These are phyloP conservation scores for Zaprionus davidi DNA, from an alignment of 1,140 invertebrate genomes.

Conservation along the genomic window DNA sequence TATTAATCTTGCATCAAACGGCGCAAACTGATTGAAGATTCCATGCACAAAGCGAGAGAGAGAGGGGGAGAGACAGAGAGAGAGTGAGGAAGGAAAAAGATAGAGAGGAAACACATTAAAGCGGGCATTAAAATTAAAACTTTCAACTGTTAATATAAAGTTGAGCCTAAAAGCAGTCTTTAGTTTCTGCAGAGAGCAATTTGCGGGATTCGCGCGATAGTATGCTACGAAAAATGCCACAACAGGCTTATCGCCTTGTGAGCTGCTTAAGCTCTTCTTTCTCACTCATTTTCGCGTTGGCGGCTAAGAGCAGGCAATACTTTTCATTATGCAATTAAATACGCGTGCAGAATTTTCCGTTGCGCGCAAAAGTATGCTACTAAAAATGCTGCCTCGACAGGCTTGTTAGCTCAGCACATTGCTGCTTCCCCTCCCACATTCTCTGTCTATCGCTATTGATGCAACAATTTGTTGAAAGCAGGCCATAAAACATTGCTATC, in stretches of 20 bases:
- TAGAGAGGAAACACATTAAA: no score
- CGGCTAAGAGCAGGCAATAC: no score
- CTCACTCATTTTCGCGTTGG: no score
- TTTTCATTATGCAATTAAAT: conserved; percentile 2
- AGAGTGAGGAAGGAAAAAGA: no score
- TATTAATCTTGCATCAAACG: conserved; percentile 66
- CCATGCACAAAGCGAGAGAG: background rate
- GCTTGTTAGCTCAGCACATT: background rate
- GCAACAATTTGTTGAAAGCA: conserved; percentile 13
- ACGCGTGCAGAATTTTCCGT: background rate
- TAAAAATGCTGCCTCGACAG: background rate
- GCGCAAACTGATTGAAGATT: conserved; percentile 7
- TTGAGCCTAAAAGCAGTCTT: background rate
- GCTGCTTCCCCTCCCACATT: background rate
- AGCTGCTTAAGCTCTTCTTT: no score
- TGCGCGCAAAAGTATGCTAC: background rate
- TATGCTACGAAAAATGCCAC: no score
- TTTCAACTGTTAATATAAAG: background rate
- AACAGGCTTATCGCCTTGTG: no score
- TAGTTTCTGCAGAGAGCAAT: no score
- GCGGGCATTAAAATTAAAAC: background rate
- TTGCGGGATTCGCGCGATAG: no score
- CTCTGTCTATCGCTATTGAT: background rate
- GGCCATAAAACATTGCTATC: conserved; percentile 5
- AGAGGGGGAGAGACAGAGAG: background rate